Evolutionary conservation across 2,113 vertebrate species (phyloP), one percentile per base, ranked within the genome.

Genomic region (Chrysochloris asiatica): DNA sequence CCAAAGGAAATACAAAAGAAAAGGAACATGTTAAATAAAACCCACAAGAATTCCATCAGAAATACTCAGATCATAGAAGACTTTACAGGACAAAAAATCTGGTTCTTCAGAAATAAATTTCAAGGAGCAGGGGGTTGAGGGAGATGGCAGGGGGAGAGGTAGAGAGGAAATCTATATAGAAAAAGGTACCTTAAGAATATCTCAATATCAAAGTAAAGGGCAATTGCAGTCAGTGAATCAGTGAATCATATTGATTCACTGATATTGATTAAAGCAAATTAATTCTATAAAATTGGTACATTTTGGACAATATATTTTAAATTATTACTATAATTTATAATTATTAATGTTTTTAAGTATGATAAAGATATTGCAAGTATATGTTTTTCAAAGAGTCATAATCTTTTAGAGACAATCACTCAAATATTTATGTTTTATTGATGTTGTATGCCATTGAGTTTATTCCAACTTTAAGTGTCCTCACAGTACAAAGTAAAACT

Each of bases 351-450:
- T n/a, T n/a, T 56, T 52, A 86, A n/a, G 9, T 63, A 2, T 78
- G 11, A 43, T 50, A 43, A 47, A 14, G 52, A 19, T 54, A 54
- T 19, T 54, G 52, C 21, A 54, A 54, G 12, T n/a, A 67, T 41
- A 91, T 79, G 87, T 26, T 85, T 83, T 93, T 24, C 65, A 72
- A 22, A 88, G 21, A 48, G 3, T 72, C 56, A 11, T 90, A 88
- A 67, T 90, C 36, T 90, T 89, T 81, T 67, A 83, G 43, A 47
- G 22, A 76, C 17, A 22, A 4, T 56, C 6, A 73, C 16, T 24
- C 56, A 79, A 85, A 83, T 75, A 84, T 63, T 69, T n/a, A 65
- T n/a, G 61, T 16, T 33, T n/a, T 65, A 13, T 65, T 65, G 61
- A 33, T 65, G 61, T 33, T 63, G 61, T 65, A 16, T 14, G 52